Base-by-base conservation (phyloP, 2,113 vertebrate genomes). In the Mugil cephalus region DNA sequence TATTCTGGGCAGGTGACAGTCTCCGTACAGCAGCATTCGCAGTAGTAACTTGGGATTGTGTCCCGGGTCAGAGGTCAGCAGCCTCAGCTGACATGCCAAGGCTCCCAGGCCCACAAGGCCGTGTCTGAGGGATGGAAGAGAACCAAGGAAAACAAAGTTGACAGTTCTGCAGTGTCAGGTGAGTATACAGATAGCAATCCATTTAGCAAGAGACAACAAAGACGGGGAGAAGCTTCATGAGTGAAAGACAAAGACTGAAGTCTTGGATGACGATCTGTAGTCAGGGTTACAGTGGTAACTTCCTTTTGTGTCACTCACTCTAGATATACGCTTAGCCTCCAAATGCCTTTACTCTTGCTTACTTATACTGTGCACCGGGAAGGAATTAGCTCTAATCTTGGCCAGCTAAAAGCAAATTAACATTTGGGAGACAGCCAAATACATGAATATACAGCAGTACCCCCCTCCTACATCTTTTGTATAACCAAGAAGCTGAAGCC, bases 321-420 rank as follows among this genome's bases (percentile, higher is more conserved):
- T 89, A 85, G 90, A 84, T 82, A 69, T 56, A 46, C 94, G 92
- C 93, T 94, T 92, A 93, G 83, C 93, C 84, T 89, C 86, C 87
- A 94, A 95, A 94, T 52, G 79, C 86, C 93, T 94, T 94, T 89
- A 94, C 93, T 91, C 72, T 93, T 90, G 74, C 87, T 94, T 93
- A 95, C 91, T 94, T 94, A 93, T 90, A 94, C 83, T 83, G 85
- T 93, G 92, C 90, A 94, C 87, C 87, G 85, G 91, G 92, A 96
- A 95, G 92, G 92, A 95, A 96, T 95, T 95, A 95, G 83, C 94
- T 93, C 94, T 95, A 95, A 96, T 96, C 93, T 94, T 90, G 93
- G 93, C 90, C 87, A 93, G 93, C 94, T 95, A 94, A 96, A 95
- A 95, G 94, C 88, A 95, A 96, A 96, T 95, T 94, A 95, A 95